Percentiles rank a stretch among this genome's conserved stretches.
Conservation (phyloP, 2,113 vertebrate genomes). For the cat (Felis catus) region F.catus_Fca126_mat1.0 CM031425.1:39310501-39311000, state of each 20-base stretch:
- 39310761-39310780: background rate
- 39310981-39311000: background rate
- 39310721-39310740: slow-evolving; percentile 56
- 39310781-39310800: background rate
- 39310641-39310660: background rate
- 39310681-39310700: background rate
- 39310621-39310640: background rate
- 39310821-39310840: slow-evolving; percentile 52
- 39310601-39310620: background rate
- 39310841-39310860: background rate
- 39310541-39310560: background rate
- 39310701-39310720: background rate
- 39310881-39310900: slow-evolving; percentile 37
- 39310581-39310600: background rate
- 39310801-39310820: background rate
- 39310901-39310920: slow-evolving; percentile 10
- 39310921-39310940: background rate
- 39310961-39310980: background rate
- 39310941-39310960: background rate
- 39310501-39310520: background rate
- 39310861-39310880: background rate
- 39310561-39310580: background rate
- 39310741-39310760: background rate
- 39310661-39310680: background rate
- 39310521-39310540: background rate